phyloP scores from a whole-genome alignment of 2,888 invertebrate genomes.

The Gasteruption jaculator region DNA sequence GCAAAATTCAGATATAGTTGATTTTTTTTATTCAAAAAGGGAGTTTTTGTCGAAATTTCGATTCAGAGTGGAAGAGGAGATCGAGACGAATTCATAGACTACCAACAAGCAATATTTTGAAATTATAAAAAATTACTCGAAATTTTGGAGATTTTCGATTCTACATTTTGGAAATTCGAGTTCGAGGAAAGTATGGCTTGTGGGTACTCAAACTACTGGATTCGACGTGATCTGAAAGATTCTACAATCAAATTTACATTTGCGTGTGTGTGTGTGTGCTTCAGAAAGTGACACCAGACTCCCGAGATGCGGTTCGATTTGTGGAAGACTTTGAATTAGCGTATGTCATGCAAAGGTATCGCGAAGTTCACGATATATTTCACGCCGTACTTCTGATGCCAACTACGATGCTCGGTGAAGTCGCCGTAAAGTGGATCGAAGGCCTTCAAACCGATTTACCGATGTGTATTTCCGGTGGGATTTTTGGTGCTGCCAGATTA shows the following conservation, averaged over 20 bases:
- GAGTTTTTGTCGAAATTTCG: too few species aligned
- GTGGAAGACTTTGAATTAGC: conserved; percentile 85
- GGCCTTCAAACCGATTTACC: conserved; percentile 92
- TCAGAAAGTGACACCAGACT: conserved; percentile 88
- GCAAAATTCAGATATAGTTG: too few species aligned
- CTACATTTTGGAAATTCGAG: too few species aligned
- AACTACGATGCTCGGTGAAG: conserved; percentile 88
- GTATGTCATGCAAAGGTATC: conserved; percentile 95
- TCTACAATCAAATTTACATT: not conserved
- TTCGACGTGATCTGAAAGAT: too few species aligned
- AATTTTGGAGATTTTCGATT: too few species aligned
- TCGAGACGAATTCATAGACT: too few species aligned
- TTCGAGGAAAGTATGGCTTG: too few species aligned
- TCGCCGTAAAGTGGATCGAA: conserved; percentile 97
- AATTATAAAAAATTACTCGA: too few species aligned
- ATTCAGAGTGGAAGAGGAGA: too few species aligned
- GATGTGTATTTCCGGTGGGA: conserved; percentile 90
- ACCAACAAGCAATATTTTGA: too few species aligned
- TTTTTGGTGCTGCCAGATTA: conserved; percentile 86
- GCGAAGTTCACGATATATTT: conserved; percentile 94
- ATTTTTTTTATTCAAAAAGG: too few species aligned
- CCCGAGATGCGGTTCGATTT: conserved; percentile 84
- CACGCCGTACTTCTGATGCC: conserved; percentile 91
- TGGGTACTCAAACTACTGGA: too few species aligned
- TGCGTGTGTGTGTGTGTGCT: conserved; percentile 16